Evolutionary conservation across 2,113 vertebrate species (phyloP).

Genomic region (Dascyllus trimaculatus): DNA sequence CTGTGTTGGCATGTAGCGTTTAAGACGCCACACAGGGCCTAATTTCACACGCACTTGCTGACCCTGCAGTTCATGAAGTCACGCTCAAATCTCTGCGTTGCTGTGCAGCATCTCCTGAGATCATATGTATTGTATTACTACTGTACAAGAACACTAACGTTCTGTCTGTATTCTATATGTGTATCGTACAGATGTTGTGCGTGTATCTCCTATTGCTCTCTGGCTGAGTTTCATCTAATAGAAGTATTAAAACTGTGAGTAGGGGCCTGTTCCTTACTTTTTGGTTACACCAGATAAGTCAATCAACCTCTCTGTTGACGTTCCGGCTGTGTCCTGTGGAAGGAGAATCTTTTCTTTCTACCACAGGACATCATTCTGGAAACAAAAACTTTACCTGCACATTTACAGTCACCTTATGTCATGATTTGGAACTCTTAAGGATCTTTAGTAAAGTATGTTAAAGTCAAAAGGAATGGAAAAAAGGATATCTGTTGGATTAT

Average conservation of each 20-base stretch:
- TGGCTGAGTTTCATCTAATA: constrained; percentile 14
- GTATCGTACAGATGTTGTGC: not conserved
- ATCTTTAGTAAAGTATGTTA: not conserved
- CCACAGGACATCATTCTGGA: not conserved
- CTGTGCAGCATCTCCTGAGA: not conserved
- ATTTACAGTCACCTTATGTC: not conserved
- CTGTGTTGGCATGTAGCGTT: constrained; percentile 32
- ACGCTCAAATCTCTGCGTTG: constrained; percentile 27
- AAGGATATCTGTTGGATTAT: not conserved
- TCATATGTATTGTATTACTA: not conserved
- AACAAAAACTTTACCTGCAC: not conserved
- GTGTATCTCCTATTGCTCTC: not conserved
- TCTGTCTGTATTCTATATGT: not conserved
- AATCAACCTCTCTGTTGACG: constrained; percentile 11
- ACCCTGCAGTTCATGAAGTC: constrained; percentile 46
- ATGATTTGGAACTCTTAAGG: not conserved
- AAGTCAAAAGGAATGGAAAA: not conserved
- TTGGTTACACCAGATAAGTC: constrained; percentile 60
- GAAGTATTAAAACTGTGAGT: not conserved
- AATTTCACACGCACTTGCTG: constrained; percentile 38
- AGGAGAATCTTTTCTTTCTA: constrained; percentile 9
- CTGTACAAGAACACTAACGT: not conserved
- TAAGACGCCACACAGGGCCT: constrained; percentile 10
- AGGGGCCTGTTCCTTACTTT: constrained; percentile 61
- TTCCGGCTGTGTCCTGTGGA: constrained; percentile 28